A percentile compares a stretch with the other conserved stretches of the same genome.
phyloP scores from a whole-genome alignment of 2,797 vertebrate species.

The Thamnophis elegans region DNA sequence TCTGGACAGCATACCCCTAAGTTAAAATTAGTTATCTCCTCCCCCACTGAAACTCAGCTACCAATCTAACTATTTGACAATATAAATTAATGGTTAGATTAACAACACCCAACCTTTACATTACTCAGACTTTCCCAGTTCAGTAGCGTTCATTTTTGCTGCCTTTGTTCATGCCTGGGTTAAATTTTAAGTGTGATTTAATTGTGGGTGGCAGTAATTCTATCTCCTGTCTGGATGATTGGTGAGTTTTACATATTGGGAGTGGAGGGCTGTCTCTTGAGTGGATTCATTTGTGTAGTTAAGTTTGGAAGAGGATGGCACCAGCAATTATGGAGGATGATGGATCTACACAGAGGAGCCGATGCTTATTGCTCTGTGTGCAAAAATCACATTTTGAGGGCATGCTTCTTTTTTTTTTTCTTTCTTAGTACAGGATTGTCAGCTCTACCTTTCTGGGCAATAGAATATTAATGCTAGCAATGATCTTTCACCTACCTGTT shows the following conservation, averaged over 20 bases:
- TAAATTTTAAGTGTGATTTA: constrained; percentile 52
- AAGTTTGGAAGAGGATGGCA: constrained; percentile 51
- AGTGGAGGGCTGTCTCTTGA: constrained; percentile 29
- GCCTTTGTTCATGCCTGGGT: not conserved
- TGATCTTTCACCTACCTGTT: not conserved
- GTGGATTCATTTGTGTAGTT: constrained; percentile 54
- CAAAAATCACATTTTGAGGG: constrained; percentile 29
- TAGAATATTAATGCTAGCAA: not conserved
- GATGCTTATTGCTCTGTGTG: constrained; percentile 24
- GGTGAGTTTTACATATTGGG: constrained; percentile 49
- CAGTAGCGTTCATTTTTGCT: constrained; percentile 34
- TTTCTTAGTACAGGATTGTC: not conserved
- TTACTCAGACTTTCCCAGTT: constrained; percentile 21
- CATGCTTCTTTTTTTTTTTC: not conserved
- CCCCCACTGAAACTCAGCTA: constrained; percentile 1
- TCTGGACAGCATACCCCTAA: not conserved
- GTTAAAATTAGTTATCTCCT: constrained; percentile 44
- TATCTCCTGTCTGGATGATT: constrained; percentile 52
- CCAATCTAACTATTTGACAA: not conserved
- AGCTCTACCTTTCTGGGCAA: not conserved
- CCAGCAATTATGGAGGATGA: constrained; percentile 23
- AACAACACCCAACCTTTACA: not conserved
- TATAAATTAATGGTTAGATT: constrained; percentile 20
- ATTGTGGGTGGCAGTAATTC: constrained; percentile 53
- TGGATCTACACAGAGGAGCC: not conserved